phyloP scores from a whole-genome alignment of 2,113 vertebrate species.

The Astatoreochromis straeleni region DNA sequence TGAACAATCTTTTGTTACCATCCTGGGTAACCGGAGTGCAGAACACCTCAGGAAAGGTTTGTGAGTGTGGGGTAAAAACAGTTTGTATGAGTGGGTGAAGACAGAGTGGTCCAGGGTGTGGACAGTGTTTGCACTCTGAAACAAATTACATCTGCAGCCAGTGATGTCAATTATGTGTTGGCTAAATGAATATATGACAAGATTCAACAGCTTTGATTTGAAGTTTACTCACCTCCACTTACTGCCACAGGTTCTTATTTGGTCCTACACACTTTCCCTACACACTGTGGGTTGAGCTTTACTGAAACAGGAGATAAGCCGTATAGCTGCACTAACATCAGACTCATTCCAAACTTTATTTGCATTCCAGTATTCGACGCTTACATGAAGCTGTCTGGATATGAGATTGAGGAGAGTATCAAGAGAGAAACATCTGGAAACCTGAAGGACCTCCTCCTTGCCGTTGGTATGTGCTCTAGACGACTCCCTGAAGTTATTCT shows the following conservation, averaged over 20 bases:
- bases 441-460: slow-evolving; percentile 82
- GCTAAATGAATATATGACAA: neutral
- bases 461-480: slow-evolving; percentile 77
- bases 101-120: neutral
- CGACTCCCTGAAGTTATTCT: neutral
- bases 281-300: neutral
- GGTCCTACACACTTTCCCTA: neutral
- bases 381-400: slow-evolving; percentile 91
- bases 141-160: neutral
- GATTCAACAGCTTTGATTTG: neutral
- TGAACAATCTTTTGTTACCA: slow-evolving; percentile 90
- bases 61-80: neutral
- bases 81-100: neutral
- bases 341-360: neutral
- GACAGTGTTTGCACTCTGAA: neutral
- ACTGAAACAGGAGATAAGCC: neutral
- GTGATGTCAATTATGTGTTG: neutral
- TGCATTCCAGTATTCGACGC: slow-evolving; percentile 83
- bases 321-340: fast-evolving
- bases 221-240: neutral
- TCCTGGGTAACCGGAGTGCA: slow-evolving; percentile 86
- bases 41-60: slow-evolving; percentile 85
- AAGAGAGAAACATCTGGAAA: slow-evolving; percentile 88
- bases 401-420: slow-evolving; percentile 92
- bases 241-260: neutral